These are phyloP conservation scores for Phalloptychus januarius DNA, from an alignment of 2,797 vertebrate species.

Conservation along the genomic window DNA sequence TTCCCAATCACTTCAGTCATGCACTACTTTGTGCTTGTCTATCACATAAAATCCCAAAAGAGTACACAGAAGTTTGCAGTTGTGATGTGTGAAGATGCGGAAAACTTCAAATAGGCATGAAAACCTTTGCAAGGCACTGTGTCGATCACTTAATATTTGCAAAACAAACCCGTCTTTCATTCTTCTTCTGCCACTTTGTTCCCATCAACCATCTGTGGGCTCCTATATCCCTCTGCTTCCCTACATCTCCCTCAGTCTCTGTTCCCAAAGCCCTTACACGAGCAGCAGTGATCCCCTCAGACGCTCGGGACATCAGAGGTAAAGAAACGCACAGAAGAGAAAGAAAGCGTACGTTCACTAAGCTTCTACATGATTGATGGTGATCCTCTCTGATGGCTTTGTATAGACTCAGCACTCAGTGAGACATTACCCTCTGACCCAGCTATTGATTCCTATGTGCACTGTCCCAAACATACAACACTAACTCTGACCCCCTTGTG, in stretches of 20 bases:
- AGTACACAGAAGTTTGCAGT: neutral
- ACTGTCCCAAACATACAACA: conserved; percentile 68
- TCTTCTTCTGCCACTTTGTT: conserved; percentile 57
- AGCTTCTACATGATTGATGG: conserved; percentile 77
- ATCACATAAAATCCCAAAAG: neutral
- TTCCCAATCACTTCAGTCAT: neutral
- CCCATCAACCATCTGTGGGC: conserved; percentile 46
- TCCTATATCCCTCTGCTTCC: conserved; percentile 52
- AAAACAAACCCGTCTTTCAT: conserved; percentile 42
- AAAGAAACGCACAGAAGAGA: conserved; percentile 53
- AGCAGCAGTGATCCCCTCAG: conserved; percentile 68
- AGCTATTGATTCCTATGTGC: conserved; percentile 71
- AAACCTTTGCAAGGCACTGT: neutral
- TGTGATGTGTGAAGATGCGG: neutral
- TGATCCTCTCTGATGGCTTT: conserved; percentile 76
- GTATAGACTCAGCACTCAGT: conserved; percentile 80
- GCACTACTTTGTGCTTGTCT: neutral
- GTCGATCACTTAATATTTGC: conserved; percentile 40
- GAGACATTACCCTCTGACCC: conserved; percentile 81
- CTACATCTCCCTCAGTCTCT: conserved; percentile 44
- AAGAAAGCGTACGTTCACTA: conserved; percentile 64
- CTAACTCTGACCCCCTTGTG: conserved; percentile 58
- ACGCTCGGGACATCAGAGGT: conserved; percentile 48
- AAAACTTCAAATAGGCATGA: neutral
- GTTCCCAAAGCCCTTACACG: conserved; percentile 70